Evolutionary conservation across 1,140 invertebrate genomes (phyloP).

Genomic region (Penaeus japonicus): DNA sequence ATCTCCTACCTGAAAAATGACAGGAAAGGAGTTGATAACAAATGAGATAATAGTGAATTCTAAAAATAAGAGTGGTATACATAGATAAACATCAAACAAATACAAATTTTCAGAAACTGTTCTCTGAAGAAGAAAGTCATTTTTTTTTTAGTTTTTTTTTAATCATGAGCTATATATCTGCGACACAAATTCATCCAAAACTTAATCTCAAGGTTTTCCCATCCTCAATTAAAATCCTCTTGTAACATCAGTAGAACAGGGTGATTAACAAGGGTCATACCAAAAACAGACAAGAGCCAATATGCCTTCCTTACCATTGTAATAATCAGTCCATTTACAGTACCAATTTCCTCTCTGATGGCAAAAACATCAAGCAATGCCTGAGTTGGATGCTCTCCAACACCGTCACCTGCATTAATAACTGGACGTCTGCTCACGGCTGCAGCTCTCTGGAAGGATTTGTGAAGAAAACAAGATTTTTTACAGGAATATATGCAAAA

Average conservation of each 20-base stretch:
- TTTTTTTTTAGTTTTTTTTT: no score
- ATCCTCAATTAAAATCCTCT: no score
- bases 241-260: no score
- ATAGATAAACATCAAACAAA: no score
- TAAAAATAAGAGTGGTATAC: not conserved
- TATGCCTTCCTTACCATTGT: constrained; percentile 72
- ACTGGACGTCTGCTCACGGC: constrained; percentile 85
- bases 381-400: constrained; percentile 98
- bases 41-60: not conserved
- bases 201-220: no score
- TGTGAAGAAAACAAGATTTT: not conserved
- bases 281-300: not conserved
- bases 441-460: constrained; percentile 76
- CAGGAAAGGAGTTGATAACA: not conserved
- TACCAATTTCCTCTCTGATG: constrained; percentile 98
- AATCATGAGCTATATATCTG: no score
- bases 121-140: no score
- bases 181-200: no score
- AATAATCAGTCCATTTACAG: constrained; percentile 93
- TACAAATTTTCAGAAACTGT: no score
- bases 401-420: constrained; percentile 97
- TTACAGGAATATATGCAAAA: not conserved
- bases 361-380: constrained; percentile 97
- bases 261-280: not conserved
- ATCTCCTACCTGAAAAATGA: constrained; percentile 79